A percentile compares a stretch with the other conserved stretches of the same genome.
phyloP scores from a whole-genome alignment of 2,113 vertebrate species.

The Shinisaurus crocodilurus region DNA sequence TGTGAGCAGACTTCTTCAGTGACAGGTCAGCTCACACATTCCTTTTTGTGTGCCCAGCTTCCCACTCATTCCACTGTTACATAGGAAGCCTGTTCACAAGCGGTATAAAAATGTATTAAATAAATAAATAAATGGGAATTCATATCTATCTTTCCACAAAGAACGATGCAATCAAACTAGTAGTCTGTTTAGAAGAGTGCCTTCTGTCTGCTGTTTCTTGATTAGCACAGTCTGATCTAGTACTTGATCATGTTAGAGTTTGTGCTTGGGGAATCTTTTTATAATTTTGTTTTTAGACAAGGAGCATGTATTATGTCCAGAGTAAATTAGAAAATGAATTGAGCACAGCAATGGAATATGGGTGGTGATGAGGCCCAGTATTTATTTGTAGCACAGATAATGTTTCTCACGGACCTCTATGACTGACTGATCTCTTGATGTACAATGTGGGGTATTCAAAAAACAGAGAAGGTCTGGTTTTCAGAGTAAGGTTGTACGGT shows the following conservation, averaged over 20 bases:
- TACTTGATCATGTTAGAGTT: background rate
- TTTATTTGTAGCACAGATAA: conserved; percentile 3
- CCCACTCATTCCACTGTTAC: background rate
- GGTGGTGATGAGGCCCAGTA: background rate
- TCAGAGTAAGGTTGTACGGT: background rate
- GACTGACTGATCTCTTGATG: background rate
- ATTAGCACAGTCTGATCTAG: background rate
- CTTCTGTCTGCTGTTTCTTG: background rate
- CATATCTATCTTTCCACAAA: background rate
- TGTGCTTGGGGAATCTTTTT: background rate
- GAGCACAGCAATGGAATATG: background rate
- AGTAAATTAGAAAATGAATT: background rate
- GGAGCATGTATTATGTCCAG: no score
- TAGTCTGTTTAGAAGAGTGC: background rate
- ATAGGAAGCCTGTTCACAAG: no score
- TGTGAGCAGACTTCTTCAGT: background rate
- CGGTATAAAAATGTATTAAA: no score
- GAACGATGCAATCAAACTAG: background rate
- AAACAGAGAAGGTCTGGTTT: background rate
- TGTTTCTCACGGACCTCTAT: background rate
- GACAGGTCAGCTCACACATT: background rate
- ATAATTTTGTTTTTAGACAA: background rate
- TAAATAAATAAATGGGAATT: no score
- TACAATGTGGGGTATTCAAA: background rate
- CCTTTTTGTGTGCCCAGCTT: background rate